Evolutionary conservation across 1,140 invertebrate species (phyloP).

Genomic region (Ceratosolen solmsi): DNA sequence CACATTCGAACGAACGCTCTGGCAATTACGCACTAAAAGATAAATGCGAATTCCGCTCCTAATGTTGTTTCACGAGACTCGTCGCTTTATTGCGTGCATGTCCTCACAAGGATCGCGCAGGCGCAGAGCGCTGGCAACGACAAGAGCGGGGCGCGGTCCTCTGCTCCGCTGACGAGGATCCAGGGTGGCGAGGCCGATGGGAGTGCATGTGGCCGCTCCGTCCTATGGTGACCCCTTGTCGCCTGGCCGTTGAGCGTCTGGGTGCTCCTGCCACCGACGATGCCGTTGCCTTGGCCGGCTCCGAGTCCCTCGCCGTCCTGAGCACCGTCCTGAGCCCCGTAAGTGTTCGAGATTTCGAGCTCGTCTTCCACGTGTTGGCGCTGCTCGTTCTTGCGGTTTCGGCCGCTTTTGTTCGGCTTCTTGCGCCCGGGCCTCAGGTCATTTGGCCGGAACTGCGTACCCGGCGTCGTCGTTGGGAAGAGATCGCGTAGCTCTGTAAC

Average conservation of each 20-base stretch:
- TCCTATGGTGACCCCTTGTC: constrained; percentile 30
- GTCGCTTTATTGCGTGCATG: neutral
- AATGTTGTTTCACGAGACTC: too few species aligned
- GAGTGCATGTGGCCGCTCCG: constrained; percentile 13
- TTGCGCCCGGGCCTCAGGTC: constrained; percentile 39
- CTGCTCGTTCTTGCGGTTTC: constrained; percentile 4
- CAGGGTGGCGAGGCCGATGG: constrained; percentile 34
- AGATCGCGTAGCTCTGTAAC: constrained; percentile 40
- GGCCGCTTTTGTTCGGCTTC: constrained; percentile 12
- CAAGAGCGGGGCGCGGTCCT: neutral
- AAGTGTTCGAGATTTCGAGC: neutral
- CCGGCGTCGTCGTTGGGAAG: constrained; percentile 43
- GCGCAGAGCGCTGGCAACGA: neutral
- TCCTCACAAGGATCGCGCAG: neutral
- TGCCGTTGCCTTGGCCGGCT: neutral
- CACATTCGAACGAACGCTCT: too few species aligned
- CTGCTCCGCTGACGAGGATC: constrained; percentile 7
- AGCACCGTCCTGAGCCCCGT: neutral
- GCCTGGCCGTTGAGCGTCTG: constrained; percentile 20
- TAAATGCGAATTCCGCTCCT: neutral
- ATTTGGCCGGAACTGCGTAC: constrained; percentile 35
- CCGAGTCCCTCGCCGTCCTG: neutral
- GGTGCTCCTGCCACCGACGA: neutral
- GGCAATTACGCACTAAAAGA: neutral
- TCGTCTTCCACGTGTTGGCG: neutral